These are phyloP conservation scores for Pungitius pungitius DNA, from an alignment of 2,113 vertebrate species.

Conservation along the genomic window DNA sequence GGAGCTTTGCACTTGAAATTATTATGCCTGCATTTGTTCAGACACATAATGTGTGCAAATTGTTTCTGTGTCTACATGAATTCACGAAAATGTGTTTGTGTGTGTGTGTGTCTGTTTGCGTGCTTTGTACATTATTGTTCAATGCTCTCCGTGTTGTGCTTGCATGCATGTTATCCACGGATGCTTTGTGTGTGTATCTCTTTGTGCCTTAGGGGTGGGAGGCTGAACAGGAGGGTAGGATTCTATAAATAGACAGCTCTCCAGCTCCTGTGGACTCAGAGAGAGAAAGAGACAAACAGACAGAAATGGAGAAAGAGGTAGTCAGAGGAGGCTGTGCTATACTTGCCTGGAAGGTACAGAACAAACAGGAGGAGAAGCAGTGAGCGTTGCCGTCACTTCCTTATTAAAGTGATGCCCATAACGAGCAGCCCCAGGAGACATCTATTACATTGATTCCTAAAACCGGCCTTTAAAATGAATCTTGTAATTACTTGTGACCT, in stretches of 20 bases:
- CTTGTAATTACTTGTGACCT: background rate
- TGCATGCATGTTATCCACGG: slow-evolving; percentile 32
- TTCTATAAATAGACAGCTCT: slow-evolving; percentile 72
- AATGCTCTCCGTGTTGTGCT: slow-evolving; percentile 30
- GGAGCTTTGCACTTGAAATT: slow-evolving; percentile 1
- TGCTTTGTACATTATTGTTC: slow-evolving; percentile 16
- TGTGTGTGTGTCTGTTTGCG: slow-evolving; percentile 17
- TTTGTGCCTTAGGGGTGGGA: slow-evolving; percentile 59
- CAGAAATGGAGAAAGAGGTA: slow-evolving; percentile 27
- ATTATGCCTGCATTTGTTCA: slow-evolving; percentile 6
- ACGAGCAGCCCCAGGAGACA: slow-evolving; percentile 14
- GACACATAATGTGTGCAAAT: background rate
- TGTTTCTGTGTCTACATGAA: slow-evolving; percentile 13
- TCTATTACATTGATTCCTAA: slow-evolving; percentile 4
- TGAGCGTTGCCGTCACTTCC: slow-evolving; percentile 42
- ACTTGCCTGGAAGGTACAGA: slow-evolving; percentile 21
- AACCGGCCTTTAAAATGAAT: background rate
- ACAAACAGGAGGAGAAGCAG: slow-evolving; percentile 31
- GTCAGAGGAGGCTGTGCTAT: slow-evolving; percentile 16
- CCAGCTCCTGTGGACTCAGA: slow-evolving; percentile 44
- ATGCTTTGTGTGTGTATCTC: slow-evolving; percentile 60
- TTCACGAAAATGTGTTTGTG: background rate
- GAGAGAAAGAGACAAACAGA: slow-evolving; percentile 26
- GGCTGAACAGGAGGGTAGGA: slow-evolving; percentile 48
- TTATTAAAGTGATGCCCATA: slow-evolving; percentile 42